phyloP scores from a whole-genome alignment of 2,888 invertebrate species.

The Thymelicus sylvestris region DNA sequence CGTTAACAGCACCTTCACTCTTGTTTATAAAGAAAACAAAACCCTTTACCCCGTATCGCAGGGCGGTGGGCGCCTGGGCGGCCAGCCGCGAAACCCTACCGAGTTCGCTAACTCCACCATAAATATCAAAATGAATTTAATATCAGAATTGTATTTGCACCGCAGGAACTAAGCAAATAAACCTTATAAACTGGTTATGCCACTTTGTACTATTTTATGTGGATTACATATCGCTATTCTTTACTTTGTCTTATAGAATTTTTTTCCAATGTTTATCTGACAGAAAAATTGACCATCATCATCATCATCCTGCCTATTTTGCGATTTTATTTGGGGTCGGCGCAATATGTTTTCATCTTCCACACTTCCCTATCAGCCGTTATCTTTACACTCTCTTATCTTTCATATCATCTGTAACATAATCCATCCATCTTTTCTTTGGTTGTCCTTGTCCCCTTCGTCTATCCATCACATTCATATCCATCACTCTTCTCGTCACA shows the following conservation, averaged over 20 bases:
- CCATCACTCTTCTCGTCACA: too few relatives aligned
- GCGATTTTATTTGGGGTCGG: too few relatives aligned
- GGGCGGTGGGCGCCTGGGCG: conserved; percentile 45
- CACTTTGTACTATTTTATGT: conserved; percentile 25
- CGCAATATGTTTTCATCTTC: too few relatives aligned
- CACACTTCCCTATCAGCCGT: too few relatives aligned
- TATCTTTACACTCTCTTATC: too few relatives aligned
- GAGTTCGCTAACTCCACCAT: conserved; percentile 49
- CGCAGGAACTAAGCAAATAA: conserved; percentile 36
- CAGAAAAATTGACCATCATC: too few relatives aligned
- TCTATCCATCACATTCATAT: too few relatives aligned
- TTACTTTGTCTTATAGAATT: neutral
- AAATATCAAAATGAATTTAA: conserved; percentile 60
- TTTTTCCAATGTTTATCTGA: too few relatives aligned
- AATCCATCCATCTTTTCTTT: too few relatives aligned
- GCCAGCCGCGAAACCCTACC: conserved; percentile 59
- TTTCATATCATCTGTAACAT: too few relatives aligned
- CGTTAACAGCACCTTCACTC: conserved; percentile 81
- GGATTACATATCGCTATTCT: conserved; percentile 1
- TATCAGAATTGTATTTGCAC: conserved; percentile 39
- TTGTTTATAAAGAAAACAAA: conserved; percentile 84
- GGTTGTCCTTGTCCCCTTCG: too few relatives aligned
- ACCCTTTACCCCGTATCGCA: conserved; percentile 63
- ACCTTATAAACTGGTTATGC: conserved; percentile 27
- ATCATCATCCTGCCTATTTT: too few relatives aligned